Evolutionary conservation across 2,888 invertebrate genomes (phyloP).

Genomic region (Bimastos eiseni): DNA sequence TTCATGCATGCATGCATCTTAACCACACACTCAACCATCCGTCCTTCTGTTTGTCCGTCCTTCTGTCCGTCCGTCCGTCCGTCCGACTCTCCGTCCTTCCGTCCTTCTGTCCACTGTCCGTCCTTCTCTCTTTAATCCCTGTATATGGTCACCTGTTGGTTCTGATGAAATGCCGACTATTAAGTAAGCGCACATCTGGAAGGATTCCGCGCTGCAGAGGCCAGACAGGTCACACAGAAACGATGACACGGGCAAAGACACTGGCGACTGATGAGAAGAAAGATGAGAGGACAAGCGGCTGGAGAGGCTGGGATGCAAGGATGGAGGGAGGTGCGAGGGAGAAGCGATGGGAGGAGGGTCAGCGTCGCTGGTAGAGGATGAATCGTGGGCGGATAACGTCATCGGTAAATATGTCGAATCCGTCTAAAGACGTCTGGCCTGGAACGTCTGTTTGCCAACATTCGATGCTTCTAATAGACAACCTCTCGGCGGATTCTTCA

Average conservation of each 20-base stretch:
- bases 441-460: slow-evolving; percentile 13
- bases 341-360: not conserved
- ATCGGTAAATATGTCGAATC: not conserved
- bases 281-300: not conserved
- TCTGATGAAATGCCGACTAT: not conserved
- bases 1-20: not conserved
- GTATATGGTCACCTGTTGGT: not conserved
- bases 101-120: too few relatives aligned
- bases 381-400: slow-evolving; percentile 13
- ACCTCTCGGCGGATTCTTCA: not conserved
- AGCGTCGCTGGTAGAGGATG: not conserved
- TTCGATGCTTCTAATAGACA: not conserved
- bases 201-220: not conserved
- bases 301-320: not conserved
- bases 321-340: too few relatives aligned
- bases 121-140: not conserved
- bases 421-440: not conserved
- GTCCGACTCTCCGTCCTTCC: not conserved
- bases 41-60: not conserved
- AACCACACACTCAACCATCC: too few relatives aligned
- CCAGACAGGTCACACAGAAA: not conserved
- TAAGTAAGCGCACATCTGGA: not conserved
- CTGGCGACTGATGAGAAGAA: not conserved
- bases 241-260: not conserved
- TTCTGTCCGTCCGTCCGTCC: not conserved